Evolutionary conservation across 2,113 vertebrate species (phyloP), one percentile per base, ranked within the genome.

Genomic region (Seriola rivoliana): DNA sequence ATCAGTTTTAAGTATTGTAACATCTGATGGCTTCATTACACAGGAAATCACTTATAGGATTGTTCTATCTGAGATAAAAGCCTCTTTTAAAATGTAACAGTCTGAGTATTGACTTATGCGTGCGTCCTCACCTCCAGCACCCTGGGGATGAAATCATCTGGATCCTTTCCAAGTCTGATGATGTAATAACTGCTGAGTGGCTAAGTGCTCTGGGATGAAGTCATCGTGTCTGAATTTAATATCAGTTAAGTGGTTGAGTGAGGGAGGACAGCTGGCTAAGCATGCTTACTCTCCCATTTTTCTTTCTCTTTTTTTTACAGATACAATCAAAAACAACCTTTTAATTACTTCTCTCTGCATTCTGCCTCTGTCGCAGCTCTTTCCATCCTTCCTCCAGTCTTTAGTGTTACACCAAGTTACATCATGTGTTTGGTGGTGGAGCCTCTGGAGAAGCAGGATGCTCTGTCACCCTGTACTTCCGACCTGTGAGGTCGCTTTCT

Each of bases 141-240:
- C 59, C 66, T 42, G 48, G 59, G 54, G 60, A 74, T 92, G 92
- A 92, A 81, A 85, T 92, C 89, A 91, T 63, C 2, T 12, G 74
- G 60, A 65, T 17, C 17, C 25, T 57, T 80, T 71, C 74, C 72
- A 84, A 64, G 44, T 71, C 21, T 68, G 82, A 75, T 93, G 91
- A 93, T 84, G 92, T 80, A 46, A 87, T 85, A 78, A 34, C 40
- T 73, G 81, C 81, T 81, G 75, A 87, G 78, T 83, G 68, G 81
- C 59, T 71, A 82, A 88, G 79, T 80, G 84, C 79, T 66, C 8
- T 6, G 9, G 75, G 86, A 90, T 91, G 90, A 92, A 81, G 88
- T 93, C 88, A 92, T 88, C 66, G 10, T 50, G 44, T 29, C 52
- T 76, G 82, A 88, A 85, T 92, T 83, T 89, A 90, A 92, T 90